Evolutionary conservation across 2,797 vertebrate genomes (phyloP).

Genomic region (Sebastes steindachneri): DNA sequence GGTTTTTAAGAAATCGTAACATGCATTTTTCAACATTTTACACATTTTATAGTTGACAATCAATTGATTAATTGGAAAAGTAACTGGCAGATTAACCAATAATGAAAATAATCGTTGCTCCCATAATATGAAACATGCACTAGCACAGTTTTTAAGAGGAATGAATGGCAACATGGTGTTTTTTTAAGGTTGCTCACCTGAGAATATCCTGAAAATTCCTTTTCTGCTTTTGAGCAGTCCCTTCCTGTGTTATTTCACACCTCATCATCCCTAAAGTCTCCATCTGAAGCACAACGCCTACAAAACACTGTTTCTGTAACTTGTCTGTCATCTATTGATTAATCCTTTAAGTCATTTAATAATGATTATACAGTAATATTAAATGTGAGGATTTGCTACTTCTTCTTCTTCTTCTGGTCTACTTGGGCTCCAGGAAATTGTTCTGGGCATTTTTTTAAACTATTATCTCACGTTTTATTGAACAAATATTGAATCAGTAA

Average conservation of each 20-base stretch:
- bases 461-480: neutral
- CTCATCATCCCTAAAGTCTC: neutral
- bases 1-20: too few relatives aligned
- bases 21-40: too few relatives aligned
- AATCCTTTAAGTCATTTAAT: neutral
- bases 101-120: too few relatives aligned
- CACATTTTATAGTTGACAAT: too few relatives aligned
- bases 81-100: too few relatives aligned
- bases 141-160: fast-evolving
- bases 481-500: neutral
- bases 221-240: neutral
- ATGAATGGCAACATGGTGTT: too few relatives aligned
- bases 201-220: too few relatives aligned
- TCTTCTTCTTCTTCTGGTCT: too few relatives aligned
- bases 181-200: too few relatives aligned
- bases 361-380: neutral
- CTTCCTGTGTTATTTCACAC: neutral
- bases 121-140: too few relatives aligned
- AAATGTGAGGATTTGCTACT: neutral
- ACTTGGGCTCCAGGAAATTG: neutral
- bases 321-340: neutral
- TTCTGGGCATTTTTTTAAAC: neutral
- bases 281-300: neutral
- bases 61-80: too few relatives aligned
- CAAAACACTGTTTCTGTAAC: neutral